Base-by-base conservation (phyloP, 2,113 vertebrate species). In the Xyliphius kryptos region DNA sequence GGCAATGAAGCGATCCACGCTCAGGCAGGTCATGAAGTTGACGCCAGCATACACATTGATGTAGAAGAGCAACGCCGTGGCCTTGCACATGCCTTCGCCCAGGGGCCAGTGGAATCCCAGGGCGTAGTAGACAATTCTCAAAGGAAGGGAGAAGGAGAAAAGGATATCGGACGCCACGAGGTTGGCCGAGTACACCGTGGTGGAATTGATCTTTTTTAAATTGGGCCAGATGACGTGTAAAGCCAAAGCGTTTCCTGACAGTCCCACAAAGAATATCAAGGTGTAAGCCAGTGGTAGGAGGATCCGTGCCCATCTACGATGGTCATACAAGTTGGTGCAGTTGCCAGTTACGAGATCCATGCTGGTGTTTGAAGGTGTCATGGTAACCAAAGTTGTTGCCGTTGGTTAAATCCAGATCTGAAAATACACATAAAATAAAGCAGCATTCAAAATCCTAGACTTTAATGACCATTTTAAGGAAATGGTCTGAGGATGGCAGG, bases 21-120 rank as follows among this genome's bases (percentile, higher is more conserved):
- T 98, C 59, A 98, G 79, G 70, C 93, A 97, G 0, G 92, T 96
- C 96, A 98, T 98, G 77, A 98, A 98, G 76, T 94, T 97, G 14
- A 98, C 94, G 0, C 95, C 91, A 0, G 93, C 93, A 0, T 98
- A 98, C 8, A 92, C 94, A 81, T 98, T 98, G 63, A 97, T 88
- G 20, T 98, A 98, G 78, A 97, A 96, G 37, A 94, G 7, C 11
- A 98, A 76, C 1, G 90, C 88, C 0, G 84, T 88, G 56, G 92
- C 66, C 63, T 91, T 90, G 3, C 96, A 98, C 3, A 91, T 0
- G 0, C 2, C 49, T 41, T 97, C 94, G 0, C 91, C 88, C 0
- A 98, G 68, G 0, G 79, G 82, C 96, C 96, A 98, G 81, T 98
- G 77, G 66, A 98, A 98, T 15, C 96, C 93, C 74, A 82, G 1